Evolutionary conservation across 2,888 invertebrate genomes (phyloP).

Genomic region (Idaea aversata): DNA sequence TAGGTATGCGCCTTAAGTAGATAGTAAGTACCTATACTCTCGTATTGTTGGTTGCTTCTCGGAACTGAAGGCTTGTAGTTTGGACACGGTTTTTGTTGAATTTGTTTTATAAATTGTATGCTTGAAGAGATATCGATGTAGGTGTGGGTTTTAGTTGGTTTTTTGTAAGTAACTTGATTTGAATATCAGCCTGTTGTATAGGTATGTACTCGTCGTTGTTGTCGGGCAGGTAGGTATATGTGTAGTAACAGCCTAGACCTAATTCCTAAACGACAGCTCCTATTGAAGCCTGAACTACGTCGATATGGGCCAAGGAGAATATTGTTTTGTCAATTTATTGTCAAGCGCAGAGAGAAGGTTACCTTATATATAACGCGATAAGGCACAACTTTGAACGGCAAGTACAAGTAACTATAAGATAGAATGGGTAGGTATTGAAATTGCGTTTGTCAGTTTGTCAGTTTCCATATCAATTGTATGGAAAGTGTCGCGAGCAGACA

Average conservation of each 20-base stretch:
- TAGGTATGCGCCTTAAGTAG: not conserved
- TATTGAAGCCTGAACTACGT: not conserved
- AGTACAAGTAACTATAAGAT: not conserved
- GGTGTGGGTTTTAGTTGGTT: not conserved
- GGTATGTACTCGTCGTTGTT: no score
- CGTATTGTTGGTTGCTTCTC: not conserved
- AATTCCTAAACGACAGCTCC: not conserved
- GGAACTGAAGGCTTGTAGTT: not conserved
- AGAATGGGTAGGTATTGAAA: not conserved
- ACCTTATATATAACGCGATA: not conserved
- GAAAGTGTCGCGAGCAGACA: not conserved
- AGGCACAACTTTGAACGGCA: not conserved
- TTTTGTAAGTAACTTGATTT: not conserved
- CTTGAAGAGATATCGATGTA: not conserved
- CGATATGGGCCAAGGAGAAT: not conserved
- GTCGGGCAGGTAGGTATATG: no score
- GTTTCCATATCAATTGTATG: not conserved
- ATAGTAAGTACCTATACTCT: no score
- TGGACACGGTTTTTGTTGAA: not conserved
- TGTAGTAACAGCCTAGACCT: not conserved
- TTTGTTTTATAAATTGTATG: not conserved
- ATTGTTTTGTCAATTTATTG: not conserved
- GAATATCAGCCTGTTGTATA: not conserved
- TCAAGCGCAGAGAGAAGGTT: not conserved
- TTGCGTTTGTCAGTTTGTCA: not conserved